Base-by-base conservation (phyloP, 2,113 vertebrate species). In the Porphyrio hochstetteri region DNA sequence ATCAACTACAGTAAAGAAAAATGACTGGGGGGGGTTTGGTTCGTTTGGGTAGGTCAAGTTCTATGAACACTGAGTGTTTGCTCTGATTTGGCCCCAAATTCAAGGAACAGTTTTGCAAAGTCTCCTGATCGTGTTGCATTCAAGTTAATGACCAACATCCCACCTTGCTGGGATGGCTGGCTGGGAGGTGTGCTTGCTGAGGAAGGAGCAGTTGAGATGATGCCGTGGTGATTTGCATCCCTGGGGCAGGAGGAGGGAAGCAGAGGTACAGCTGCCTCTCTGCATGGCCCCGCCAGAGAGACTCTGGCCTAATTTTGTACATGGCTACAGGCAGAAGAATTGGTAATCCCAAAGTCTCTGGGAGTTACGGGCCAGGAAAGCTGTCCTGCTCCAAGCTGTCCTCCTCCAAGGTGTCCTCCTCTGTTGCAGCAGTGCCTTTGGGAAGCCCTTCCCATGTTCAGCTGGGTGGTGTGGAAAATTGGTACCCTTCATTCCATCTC, bases 121-220 rank as follows among this genome's bases (percentile, higher is more conserved):
- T 74, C 20, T 44, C 44, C 23, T 8, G 16, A 1, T n/a, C 7
- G 3, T 0, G 3, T 16, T 50, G n/a, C 35, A 11, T 14, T 55
- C 19, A 8, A 18, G 36, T 48, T 3, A 1, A 38, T 56, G 79
- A 29, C 46, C 59, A 23, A 17, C 5, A 7, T 31, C 38, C 18
- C n/a, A 13, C 56, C 17, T 46, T 17, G n/a, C 0, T 2, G 2
- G 61, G 2, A 44, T n/a, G 64, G 5, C 15, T n/a, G 33, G 52
- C 18, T 13, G 19, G 70, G 5, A 35, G 56, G 2, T 7, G 53
- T 2, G 7, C 46, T 38, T 29, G 70, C 38, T 33, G 85, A 15
- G 90, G 56, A n/a, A 50, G 72, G 46, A 72, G 82, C n/a, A 8
- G 74, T 29, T 16, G 36, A 57, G 67, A 8, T 0, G 7, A 7